Base-by-base conservation (phyloP, 2,888 invertebrate species). In the Sphinx pinastri region DNA sequence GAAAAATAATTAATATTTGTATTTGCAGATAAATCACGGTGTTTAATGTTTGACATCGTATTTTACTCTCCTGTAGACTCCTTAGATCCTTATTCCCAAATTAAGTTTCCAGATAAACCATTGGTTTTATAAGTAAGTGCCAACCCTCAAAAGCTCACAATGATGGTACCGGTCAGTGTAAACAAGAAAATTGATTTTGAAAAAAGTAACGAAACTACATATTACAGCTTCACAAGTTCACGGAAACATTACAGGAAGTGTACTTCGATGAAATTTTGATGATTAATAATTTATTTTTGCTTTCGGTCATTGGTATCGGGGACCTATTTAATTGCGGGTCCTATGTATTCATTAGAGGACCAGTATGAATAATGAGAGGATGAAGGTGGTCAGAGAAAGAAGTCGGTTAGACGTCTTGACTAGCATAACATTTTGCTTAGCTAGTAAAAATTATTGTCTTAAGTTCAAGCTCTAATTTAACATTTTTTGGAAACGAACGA, bases 131-230 rank as follows among this genome's bases (percentile, higher is more conserved):
- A 14, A 25, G 4, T 38, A 45, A 25, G 68, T 71, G 76, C n/a
- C 83, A 86, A 72, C 88, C 88, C 88, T 87, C 71, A 75, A 71
- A 71, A 70, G 76, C 72, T 85, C 85, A 89, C 88, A 90, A 86
- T 90, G 87, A 89, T 85, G 88, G 79, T 80, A 89, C 83, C 84
- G 86, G 82, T 85, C 88, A 88, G 87, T 88, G 88, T 89, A 92
- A 92, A 92, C 89, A 91, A 85, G 91, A 88, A 92, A 93, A 93
- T 93, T 93, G 92, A 93, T 92, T 93, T 90, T 89, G 86, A 90
- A 88, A 80, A 81, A 84, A 82, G 87, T 85, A 87, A 79, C 80
- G 84, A 81, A 77, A 78, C 77, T 80, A 78, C 75, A 79, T 79
- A 82, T 79, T 84, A 78, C 76, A 73, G 77, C 80, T 82, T 82